Evolutionary conservation across 2,797 vertebrate genomes (phyloP).

Genomic region (Limosa lapponica): DNA sequence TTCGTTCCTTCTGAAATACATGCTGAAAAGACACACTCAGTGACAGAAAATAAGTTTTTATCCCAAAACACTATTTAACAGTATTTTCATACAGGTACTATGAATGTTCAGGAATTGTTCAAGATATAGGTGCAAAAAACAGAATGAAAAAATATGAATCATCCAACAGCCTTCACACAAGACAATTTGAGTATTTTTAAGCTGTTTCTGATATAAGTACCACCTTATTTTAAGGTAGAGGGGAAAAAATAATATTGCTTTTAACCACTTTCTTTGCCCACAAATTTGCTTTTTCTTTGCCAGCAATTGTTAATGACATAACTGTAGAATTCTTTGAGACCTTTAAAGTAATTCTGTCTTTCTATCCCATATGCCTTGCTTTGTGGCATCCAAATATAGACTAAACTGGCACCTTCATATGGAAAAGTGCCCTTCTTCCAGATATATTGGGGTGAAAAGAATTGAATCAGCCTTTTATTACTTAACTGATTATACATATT

Average conservation of each 20-base stretch:
- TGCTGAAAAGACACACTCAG: not conserved
- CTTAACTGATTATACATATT: slow-evolving; percentile 76
- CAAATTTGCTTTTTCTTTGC: not conserved
- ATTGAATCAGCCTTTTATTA: slow-evolving; percentile 61
- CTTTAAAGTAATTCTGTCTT: not conserved
- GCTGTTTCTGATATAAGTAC: not conserved
- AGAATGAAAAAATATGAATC: slow-evolving; percentile 7
- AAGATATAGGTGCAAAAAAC: not conserved
- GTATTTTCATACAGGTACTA: not conserved
- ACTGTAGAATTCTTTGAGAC: not conserved
- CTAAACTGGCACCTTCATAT: not conserved
- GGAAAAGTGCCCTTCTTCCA: slow-evolving; percentile 11
- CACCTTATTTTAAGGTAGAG: not conserved
- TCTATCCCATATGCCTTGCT: not conserved
- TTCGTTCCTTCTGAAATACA: not conserved
- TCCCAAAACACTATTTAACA: slow-evolving; percentile 6
- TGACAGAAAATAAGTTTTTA: slow-evolving; percentile 5
- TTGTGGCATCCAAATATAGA: slow-evolving; percentile 24
- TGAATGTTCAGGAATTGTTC: slow-evolving; percentile 1
- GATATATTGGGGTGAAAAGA: not conserved
- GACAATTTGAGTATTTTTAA: not conserved
- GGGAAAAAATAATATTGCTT: not conserved
- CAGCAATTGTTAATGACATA: not conserved
- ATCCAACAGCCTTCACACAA: not conserved
- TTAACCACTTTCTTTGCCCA: slow-evolving; percentile 15